These are phyloP conservation scores for Bombus terrestris DNA, from an alignment of 1,140 invertebrate species.

Conservation along the genomic window DNA sequence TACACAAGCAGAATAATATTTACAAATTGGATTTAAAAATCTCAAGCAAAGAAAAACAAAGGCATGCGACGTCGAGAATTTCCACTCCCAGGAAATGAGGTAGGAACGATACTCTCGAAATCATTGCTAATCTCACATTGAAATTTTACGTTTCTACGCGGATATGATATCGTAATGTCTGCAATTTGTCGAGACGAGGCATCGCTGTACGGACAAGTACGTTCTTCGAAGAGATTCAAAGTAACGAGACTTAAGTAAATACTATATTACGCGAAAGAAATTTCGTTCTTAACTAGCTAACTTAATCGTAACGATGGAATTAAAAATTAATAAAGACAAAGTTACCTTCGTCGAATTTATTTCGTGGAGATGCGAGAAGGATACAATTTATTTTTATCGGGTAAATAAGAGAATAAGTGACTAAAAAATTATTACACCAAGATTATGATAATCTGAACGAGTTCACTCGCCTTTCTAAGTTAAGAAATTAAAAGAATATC, in stretches of 20 bases:
- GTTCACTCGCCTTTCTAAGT: not conserved
- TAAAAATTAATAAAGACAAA: not conserved
- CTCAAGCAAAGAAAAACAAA: not conserved
- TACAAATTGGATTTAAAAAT: not conserved
- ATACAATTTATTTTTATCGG: too few relatives aligned
- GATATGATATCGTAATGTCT: not conserved
- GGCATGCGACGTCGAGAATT: not conserved
- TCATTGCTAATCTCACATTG: not conserved
- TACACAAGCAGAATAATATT: not conserved
- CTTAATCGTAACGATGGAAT: not conserved
- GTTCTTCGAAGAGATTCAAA: not conserved
- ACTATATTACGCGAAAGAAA: not conserved
- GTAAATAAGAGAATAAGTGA: not conserved
- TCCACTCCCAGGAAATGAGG: not conserved
- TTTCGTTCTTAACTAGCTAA: not conserved
- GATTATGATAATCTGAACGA: not conserved
- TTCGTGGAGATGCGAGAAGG: too few relatives aligned
- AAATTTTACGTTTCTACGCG: not conserved
- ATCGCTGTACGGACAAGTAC: not conserved
- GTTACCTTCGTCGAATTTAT: not conserved
- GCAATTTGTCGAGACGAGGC: not conserved
- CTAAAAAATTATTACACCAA: not conserved
- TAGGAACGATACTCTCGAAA: not conserved
- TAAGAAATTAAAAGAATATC: not conserved
- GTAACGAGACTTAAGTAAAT: not conserved